Percentiles rank a stretch among this genome's conserved stretches.
These are phyloP conservation scores for Anolis sagrei DNA, from an alignment of 2,113 vertebrate genomes.

Conservation along the genomic window DNA sequence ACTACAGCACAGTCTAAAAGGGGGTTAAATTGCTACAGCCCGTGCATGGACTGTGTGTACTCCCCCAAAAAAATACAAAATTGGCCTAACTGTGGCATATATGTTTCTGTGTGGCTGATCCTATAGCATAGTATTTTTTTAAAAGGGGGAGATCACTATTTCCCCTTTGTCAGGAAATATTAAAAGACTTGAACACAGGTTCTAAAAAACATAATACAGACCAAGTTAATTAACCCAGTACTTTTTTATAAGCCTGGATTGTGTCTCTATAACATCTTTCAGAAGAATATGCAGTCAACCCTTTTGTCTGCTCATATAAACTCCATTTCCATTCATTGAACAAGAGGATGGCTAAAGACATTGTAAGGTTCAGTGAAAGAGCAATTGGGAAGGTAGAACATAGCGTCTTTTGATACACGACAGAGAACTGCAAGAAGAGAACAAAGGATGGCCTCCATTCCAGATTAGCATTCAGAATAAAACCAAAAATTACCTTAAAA, in stretches of 20 bases:
- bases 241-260: conserved; percentile 3
- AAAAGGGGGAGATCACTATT: neutral
- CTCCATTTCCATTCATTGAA: neutral
- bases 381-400: neutral
- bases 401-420: neutral
- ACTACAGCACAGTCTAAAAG: too few species aligned
- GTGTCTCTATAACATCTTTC: conserved; percentile 29
- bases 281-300: neutral
- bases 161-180: neutral
- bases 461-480: conserved; percentile 21
- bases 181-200: neutral
- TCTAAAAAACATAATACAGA: neutral
- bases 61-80: neutral
- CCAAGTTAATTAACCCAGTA: neutral
- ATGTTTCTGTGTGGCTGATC: neutral
- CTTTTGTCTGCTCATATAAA: neutral
- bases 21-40: neutral
- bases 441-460: neutral
- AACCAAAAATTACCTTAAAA: neutral
- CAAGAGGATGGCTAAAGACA: neutral
- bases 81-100: neutral
- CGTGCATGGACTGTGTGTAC: neutral
- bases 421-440: neutral
- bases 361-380: neutral
- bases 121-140: too few species aligned